Conservation (phyloP, 2,113 vertebrate genomes). For the Cheilinus undulatus region DNA sequence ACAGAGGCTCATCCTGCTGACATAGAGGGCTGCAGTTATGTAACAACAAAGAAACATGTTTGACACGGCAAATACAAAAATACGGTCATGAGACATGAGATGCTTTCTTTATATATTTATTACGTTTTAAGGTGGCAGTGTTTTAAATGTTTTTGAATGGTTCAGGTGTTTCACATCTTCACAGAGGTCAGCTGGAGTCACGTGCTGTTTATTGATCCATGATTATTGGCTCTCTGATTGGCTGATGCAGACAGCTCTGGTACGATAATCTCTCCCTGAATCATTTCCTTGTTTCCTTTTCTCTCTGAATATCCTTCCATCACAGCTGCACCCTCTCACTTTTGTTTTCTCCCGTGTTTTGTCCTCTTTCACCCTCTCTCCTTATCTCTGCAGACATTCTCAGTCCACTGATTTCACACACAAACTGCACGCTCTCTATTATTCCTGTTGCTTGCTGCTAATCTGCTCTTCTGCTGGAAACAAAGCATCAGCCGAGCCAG, state of each 20-base stretch:
- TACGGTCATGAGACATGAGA: too few relatives aligned
- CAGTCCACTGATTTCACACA: slow-evolving; percentile 68
- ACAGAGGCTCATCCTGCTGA: slow-evolving; percentile 7
- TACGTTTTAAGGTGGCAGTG: too few relatives aligned
- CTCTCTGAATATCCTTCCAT: slow-evolving; percentile 46
- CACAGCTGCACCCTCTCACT: not conserved
- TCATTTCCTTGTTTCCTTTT: not conserved
- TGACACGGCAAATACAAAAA: not conserved
- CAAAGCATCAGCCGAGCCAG: slow-evolving; percentile 36
- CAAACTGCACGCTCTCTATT: slow-evolving; percentile 45
- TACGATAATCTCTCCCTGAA: slow-evolving; percentile 27
- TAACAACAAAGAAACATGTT: not conserved
- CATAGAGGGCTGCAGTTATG: slow-evolving; percentile 9
- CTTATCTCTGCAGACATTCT: slow-evolving; percentile 72
- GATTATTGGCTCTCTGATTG: too few relatives aligned
- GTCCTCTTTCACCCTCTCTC: not conserved
- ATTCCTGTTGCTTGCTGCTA: slow-evolving; percentile 43
- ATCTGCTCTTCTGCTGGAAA: slow-evolving; percentile 61
- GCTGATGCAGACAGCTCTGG: slow-evolving; percentile 16
- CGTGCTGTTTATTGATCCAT: too few relatives aligned
- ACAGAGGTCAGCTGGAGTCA: too few relatives aligned
- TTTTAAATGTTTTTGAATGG: too few relatives aligned
- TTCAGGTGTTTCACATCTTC: too few relatives aligned
- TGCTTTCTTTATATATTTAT: too few relatives aligned
- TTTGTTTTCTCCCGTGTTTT: slow-evolving; percentile 17